Conservation (phyloP, 2,113 vertebrate genomes). For the Dendrocopos noguchii region DNA sequence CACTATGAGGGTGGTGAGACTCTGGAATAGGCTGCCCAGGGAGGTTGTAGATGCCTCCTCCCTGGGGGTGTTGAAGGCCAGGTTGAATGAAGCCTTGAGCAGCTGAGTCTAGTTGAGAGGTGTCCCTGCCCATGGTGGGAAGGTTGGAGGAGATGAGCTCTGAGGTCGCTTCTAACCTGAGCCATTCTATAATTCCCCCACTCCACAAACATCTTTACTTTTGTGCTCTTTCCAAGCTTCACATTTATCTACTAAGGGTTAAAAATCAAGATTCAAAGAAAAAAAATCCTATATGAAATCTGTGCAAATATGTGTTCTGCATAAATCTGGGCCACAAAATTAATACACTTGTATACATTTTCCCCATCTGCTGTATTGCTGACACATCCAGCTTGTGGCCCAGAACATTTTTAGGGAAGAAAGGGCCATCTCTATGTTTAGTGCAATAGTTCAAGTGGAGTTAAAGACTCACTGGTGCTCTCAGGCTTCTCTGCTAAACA, state of each 20-base stretch:
- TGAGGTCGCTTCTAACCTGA: too few species aligned
- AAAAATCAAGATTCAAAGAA: background rate
- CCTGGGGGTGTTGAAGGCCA: too few species aligned
- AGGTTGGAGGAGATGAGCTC: too few species aligned
- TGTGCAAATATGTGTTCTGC: slow-evolving; percentile 51
- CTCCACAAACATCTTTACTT: background rate
- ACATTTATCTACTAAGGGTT: background rate
- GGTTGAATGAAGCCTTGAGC: too few species aligned
- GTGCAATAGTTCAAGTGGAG: slow-evolving; percentile 43
- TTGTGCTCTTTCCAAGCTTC: background rate
- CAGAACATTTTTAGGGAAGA: slow-evolving; percentile 2
- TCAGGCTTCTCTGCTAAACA: background rate
- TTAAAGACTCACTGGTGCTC: background rate
- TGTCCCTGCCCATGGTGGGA: too few species aligned
- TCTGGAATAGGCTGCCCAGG: too few species aligned
- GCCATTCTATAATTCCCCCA: too few species aligned
- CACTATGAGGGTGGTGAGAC: too few species aligned
- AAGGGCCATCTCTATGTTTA: slow-evolving; percentile 50
- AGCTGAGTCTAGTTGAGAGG: too few species aligned
- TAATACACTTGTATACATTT: slow-evolving; percentile 55
- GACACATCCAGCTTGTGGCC: slow-evolving; percentile 38
- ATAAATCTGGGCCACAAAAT: slow-evolving; percentile 63
- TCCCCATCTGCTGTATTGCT: slow-evolving; percentile 39
- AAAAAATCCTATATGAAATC: slow-evolving; percentile 35
- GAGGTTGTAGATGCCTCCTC: too few species aligned